Conservation (phyloP, 2,888 invertebrate genomes). For the Parnassius glacialis region DNA sequence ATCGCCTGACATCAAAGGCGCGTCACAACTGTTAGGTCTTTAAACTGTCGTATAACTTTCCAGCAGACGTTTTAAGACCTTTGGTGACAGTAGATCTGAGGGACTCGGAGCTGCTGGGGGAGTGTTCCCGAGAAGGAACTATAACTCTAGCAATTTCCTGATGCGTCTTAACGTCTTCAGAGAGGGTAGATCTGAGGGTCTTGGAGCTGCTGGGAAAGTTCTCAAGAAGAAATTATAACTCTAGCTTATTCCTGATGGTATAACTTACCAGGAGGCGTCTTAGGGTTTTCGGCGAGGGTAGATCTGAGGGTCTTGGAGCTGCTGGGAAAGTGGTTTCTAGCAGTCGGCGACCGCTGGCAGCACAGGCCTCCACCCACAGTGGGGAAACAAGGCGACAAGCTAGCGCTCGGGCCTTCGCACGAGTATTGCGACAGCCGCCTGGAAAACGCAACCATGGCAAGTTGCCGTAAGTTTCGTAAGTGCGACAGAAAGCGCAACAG, state of each 20-base stretch:
- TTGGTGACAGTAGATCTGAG: too few species aligned
- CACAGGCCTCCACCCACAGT: slow-evolving; percentile 71
- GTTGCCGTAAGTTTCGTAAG: too few species aligned
- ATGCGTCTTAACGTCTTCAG: slow-evolving; percentile 47
- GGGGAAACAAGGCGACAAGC: slow-evolving; percentile 64
- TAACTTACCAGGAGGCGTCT: slow-evolving; percentile 51
- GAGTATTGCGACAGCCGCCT: slow-evolving; percentile 55
- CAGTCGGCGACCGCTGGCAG: slow-evolving; percentile 45
- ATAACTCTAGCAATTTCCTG: background rate
- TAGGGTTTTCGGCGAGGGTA: slow-evolving; percentile 61
- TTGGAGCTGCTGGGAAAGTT: slow-evolving; percentile 39
- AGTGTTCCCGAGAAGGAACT: background rate
- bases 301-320: slow-evolving; percentile 56
- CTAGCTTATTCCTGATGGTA: too few species aligned
- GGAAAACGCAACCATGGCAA: background rate
- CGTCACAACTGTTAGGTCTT: too few species aligned
- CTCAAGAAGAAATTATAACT: background rate
- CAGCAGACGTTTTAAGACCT: too few species aligned
- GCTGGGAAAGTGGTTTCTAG: slow-evolving; percentile 61
- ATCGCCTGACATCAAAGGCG: too few species aligned
- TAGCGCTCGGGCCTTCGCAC: slow-evolving; percentile 55
- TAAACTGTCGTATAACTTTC: too few species aligned
- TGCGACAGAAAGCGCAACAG: too few species aligned
- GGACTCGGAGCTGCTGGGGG: too few species aligned
- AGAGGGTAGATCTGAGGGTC: slow-evolving; percentile 65